Evolutionary conservation across 2,113 vertebrate species (phyloP), one percentile per base, ranked within the genome.

Genomic region (Clarias magur): DNA sequence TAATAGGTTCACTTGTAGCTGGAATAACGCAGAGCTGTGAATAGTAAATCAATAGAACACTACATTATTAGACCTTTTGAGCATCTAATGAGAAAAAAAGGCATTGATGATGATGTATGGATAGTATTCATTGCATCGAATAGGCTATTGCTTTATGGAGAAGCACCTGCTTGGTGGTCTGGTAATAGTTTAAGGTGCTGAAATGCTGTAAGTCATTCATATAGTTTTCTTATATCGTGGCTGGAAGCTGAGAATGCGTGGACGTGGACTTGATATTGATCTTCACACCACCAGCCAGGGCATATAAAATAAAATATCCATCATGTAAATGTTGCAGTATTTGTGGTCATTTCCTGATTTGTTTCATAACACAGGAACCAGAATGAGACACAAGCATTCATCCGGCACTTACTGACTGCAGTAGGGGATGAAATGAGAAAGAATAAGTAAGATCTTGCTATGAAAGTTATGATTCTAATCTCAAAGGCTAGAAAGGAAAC

Each of bases 1-100:
- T 57, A 82, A 83, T 83, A 76, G 72, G 19, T 38, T 87, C 19
- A 73, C 59, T 67, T 83, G 79, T 87, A 83, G 57, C 59, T 76
- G 70, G n/a, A 65, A 65, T 60, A 83, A 78, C 70, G 34, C 48
- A 70, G 63, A 30, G 54, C 81, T 82, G 79, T 38, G 59, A 86
- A 57, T 84, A 60, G 42, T 78, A 62, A 83, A 84, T 68, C 76
- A 72, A 86, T 87, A 79, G 7, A 25, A 9, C 6, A 30, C 19
- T 38, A 48, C 25, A 15, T 85, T 80, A 82, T 78, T 81, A 79
- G 84, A 87, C 80, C 83, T 67, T 60, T 68, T 56, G 70, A n/a
- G 73, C 21, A 59, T 57, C n/a, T 72, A 38, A 84, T 38, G 83
- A 48, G 54, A 15, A 34, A 23, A 73, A 23, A 38, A 11, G 9